Evolutionary conservation across 2,113 vertebrate species (phyloP).

Genomic region (Helogale parvula): DNA sequence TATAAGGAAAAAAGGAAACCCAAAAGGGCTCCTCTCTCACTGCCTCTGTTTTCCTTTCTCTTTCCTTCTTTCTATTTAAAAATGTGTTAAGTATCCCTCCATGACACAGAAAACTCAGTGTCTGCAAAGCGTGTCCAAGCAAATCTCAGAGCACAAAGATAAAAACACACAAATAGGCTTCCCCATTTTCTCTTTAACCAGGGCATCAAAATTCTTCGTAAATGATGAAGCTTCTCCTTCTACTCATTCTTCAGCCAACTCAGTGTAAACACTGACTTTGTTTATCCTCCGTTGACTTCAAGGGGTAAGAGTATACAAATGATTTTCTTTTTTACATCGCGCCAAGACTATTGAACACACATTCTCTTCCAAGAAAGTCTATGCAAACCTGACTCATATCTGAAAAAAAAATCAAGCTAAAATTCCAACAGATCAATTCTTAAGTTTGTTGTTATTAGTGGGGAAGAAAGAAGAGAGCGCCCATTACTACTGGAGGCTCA

Average conservation of each 20-base stretch:
- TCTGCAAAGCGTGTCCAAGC: background rate
- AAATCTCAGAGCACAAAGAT: background rate
- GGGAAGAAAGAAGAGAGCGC: background rate
- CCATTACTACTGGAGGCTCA: background rate
- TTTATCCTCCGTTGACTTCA: background rate
- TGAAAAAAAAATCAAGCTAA: background rate
- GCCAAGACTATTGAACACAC: background rate
- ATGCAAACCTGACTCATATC: background rate
- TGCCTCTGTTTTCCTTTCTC: background rate
- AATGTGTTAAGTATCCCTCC: background rate
- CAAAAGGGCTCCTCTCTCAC: background rate
- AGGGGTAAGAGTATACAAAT: background rate
- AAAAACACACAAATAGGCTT: background rate
- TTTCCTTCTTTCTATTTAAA: background rate
- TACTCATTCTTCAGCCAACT: background rate
- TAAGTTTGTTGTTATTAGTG: background rate
- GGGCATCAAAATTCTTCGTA: background rate
- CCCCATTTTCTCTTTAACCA: background rate
- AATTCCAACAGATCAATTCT: background rate
- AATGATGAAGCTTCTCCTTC: background rate
- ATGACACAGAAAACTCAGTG: background rate
- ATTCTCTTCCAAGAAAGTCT: background rate
- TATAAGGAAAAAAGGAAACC: constrained; percentile 13
- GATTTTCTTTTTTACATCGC: background rate
- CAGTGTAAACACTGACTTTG: background rate